These are phyloP conservation scores for Chelonia mydas DNA, from an alignment of 2,797 vertebrate genomes.

Conservation along the genomic window DNA sequence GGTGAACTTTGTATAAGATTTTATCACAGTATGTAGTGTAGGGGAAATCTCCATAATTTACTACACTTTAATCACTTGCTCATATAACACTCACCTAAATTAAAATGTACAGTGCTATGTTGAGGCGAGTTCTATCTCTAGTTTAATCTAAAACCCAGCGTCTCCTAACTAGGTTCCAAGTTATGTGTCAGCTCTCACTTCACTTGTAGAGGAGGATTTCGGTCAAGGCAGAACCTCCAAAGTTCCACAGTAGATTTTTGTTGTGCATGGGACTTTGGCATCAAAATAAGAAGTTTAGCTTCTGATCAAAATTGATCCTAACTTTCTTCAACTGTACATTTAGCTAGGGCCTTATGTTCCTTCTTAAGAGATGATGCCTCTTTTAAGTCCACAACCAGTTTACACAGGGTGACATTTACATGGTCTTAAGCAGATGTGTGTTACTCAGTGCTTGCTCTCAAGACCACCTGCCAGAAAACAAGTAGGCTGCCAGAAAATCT, in stretches of 20 bases:
- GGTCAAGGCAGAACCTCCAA: not conserved
- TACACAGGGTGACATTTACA: slow-evolving; percentile 26
- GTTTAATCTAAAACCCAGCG: not conserved
- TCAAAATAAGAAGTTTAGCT: not conserved
- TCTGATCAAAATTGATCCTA: not conserved
- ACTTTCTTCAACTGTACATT: not conserved
- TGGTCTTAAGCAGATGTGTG: slow-evolving; percentile 11
- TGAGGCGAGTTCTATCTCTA: not conserved
- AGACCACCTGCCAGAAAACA: slow-evolving; percentile 51
- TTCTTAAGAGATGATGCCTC: not conserved
- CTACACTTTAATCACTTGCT: not conserved
- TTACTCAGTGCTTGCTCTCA: not conserved
- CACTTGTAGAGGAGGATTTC: not conserved
- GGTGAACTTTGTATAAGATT: not conserved
- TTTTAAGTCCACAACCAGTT: slow-evolving; percentile 24
- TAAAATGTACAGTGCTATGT: not conserved
- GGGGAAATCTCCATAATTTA: not conserved
- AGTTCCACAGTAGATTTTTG: not conserved
- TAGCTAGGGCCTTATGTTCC: not conserved
- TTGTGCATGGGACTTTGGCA: not conserved
- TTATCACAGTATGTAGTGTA: not conserved
- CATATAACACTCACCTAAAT: not conserved
- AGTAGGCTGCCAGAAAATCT: not conserved
- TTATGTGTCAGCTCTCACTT: not conserved
- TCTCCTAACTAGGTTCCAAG: not conserved